Evolutionary conservation across 2,113 vertebrate genomes (phyloP).

Genomic region (Mustelus asterias): DNA sequence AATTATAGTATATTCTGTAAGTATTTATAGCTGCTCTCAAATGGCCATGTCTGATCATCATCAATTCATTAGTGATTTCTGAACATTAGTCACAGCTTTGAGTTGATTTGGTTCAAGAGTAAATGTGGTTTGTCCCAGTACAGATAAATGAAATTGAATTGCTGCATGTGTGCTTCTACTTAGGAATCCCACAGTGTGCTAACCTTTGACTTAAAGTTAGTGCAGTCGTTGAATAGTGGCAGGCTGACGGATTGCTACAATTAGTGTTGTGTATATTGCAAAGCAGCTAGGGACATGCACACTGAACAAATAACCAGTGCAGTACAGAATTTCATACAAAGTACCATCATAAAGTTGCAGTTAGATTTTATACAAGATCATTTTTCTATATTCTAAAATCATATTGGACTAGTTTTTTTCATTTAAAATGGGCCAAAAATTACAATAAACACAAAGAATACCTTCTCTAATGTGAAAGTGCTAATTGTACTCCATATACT

Average conservation of each 20-base stretch:
- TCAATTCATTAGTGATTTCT: not conserved
- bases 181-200: conserved; percentile 23
- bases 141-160: not conserved
- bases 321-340: not conserved
- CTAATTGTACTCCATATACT: not conserved
- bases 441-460: not conserved
- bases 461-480: not conserved
- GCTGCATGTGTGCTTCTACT: not conserved
- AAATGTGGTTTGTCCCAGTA: not conserved
- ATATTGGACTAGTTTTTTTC: not conserved
- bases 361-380: not conserved
- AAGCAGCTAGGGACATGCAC: not conserved
- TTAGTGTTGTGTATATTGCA: not conserved
- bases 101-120: conserved; percentile 24
- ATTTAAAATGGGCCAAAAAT: not conserved
- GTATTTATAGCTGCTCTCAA: not conserved
- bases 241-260: conserved; percentile 14
- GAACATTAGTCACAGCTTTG: conserved; percentile 3
- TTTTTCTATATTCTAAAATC: not conserved
- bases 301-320: not conserved
- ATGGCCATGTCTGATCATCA: not conserved
- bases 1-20: not conserved
- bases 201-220: conserved; percentile 28
- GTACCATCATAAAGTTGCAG: not conserved
- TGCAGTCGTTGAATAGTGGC: not conserved